Base-by-base conservation (phyloP, 2,888 invertebrate genomes). In the Nemoura dubitans region DNA sequence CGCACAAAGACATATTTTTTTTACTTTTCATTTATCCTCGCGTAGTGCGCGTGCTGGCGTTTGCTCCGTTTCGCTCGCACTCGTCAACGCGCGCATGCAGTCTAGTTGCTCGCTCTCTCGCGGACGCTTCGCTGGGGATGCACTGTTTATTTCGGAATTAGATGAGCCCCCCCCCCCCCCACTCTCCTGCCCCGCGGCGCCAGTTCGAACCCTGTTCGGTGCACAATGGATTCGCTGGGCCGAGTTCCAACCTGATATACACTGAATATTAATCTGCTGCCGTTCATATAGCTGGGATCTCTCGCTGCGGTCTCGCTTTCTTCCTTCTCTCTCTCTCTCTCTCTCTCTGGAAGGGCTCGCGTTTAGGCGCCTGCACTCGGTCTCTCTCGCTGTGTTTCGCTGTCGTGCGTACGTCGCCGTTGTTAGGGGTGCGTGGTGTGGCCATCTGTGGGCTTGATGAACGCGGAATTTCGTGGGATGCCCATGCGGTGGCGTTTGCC, bases 1-100 rank as follows among this genome's bases (percentile, higher is more conserved):
- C 87, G 85, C 88, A 88, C 88, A 88, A 88, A 88, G 88, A 87
- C 87, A 86, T 59, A 6, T 36, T 36, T 36, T 88, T 87, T 85
- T 88, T 88, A 87, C 87, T 88, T 88, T 87, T 88, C 86, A 86
- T 88, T 87, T 86, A 85, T 78, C 83, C 86, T 86, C 87, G 86
- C 86, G 26, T 85, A 30, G 36, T n/a, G 29, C 77, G 83, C 28
- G 76, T 86, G 81, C 86, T 80, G n/a, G 83, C 84, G 81, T 86
- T 83, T 86, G 77, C 77, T 80, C 85, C 29, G 27, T 83, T 76
- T 83, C 76, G 25, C 86, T 28, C 21, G 59, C 21, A 21, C 59
- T 21, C 21, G 59, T 21, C 5, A 36, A 10, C 26, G 26, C 26
- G 25, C 14, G 78, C 78, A n/a, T n/a, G n/a, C n/a, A n/a, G n/a